A percentile compares a stretch with the other conserved stretches of the same genome.
Evolutionary conservation across 2,797 vertebrate genomes (phyloP).

Genomic region (Momotus momota): DNA sequence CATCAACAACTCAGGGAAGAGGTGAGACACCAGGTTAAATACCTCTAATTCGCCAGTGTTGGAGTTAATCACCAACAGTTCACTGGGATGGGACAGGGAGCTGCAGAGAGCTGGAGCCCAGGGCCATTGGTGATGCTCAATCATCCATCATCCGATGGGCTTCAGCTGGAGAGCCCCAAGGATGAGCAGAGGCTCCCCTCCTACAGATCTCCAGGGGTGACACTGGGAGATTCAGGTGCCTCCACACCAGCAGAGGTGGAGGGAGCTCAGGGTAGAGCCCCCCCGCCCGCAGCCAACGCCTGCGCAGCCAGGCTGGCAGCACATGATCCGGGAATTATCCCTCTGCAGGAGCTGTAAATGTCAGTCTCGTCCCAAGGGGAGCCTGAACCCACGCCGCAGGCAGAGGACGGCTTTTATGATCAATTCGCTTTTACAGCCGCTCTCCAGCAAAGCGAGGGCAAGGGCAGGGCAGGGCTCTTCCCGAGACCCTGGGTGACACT

Average conservation of each 20-base stretch:
- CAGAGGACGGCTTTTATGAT: background rate
- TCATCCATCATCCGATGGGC: accelerated
- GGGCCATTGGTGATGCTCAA: background rate
- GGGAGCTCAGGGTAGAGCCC: background rate
- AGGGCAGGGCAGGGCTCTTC: background rate
- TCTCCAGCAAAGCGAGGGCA: background rate
- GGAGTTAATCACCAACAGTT: background rate
- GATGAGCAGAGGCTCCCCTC: background rate
- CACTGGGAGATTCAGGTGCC: no score
- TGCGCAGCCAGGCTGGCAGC: background rate
- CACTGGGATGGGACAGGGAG: background rate
- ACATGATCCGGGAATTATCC: background rate
- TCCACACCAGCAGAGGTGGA: background rate
- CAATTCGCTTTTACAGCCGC: background rate
- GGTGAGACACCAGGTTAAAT: background rate
- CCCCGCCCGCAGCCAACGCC: no score
- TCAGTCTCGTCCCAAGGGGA: background rate
- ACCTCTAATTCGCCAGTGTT: background rate
- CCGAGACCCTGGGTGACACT: background rate
- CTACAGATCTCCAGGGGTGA: accelerated
- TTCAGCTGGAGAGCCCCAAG: background rate
- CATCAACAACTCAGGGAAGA: background rate
- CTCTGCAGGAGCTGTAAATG: background rate
- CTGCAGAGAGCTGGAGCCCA: background rate
- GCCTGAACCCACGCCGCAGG: background rate